Percentiles rank a stretch among this genome's conserved stretches.
These are phyloP conservation scores for Brienomyrus brachyistius DNA, from an alignment of 2,113 vertebrate species.

Conservation along the genomic window DNA sequence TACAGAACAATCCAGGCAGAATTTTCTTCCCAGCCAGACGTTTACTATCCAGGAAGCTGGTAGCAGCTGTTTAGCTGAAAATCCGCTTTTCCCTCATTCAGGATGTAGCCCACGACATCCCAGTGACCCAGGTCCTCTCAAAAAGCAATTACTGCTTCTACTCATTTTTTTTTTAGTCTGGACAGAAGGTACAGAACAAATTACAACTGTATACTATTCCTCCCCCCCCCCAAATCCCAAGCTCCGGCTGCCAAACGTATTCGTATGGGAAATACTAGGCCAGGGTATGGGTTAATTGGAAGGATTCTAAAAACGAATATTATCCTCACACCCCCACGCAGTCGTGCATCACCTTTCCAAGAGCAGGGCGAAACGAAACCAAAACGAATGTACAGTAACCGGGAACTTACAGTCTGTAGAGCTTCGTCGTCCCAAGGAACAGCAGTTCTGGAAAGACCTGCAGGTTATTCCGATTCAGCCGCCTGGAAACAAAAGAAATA, in stretches of 20 bases:
- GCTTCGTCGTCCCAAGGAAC: conserved; percentile 87
- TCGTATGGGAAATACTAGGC: conserved; percentile 12
- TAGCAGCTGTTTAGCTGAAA: conserved; percentile 36
- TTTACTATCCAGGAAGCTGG: conserved; percentile 14
- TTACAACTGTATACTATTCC: conserved; percentile 20
- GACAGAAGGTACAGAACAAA: conserved; percentile 21
- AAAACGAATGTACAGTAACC: neutral
- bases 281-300: neutral
- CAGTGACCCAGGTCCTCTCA: conserved; percentile 30
- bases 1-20: neutral
- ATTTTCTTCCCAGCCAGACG: neutral
- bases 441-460: conserved; percentile 93
- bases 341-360: neutral
- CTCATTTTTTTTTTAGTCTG: conserved; percentile 17
- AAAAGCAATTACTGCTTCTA: conserved; percentile 35
- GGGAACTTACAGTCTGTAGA: conserved; percentile 93
- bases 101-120: conserved; percentile 22
- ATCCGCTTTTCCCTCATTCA: conserved; percentile 31
- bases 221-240: neutral
- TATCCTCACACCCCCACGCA: neutral
- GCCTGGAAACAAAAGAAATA: conserved; percentile 70
- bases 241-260: conserved; percentile 10
- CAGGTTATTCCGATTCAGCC: conserved; percentile 96
- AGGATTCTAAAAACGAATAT: conserved; percentile 4
- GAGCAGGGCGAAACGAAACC: neutral